Percentiles rank a stretch among this genome's conserved stretches.
Conservation (phyloP, 2,797 vertebrate genomes). For the Gymnothorax reevesii region DNA sequence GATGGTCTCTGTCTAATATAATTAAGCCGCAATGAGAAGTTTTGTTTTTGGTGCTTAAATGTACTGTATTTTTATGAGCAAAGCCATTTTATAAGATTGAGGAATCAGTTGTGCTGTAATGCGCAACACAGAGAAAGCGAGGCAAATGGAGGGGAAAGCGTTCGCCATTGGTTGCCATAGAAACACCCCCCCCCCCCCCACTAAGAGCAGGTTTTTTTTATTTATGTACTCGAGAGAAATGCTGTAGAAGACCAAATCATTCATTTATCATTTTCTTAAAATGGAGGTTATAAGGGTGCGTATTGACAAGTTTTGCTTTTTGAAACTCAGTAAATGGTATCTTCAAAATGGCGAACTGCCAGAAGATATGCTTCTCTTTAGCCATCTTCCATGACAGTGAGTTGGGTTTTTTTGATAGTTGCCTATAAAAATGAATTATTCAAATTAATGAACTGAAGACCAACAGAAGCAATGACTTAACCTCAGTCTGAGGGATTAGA, state of each 20-base stretch:
- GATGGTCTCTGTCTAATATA: not conserved
- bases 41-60: not conserved
- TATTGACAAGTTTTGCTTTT: not conserved
- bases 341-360: not conserved
- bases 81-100: slow-evolving; percentile 39
- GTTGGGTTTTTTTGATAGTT: not conserved
- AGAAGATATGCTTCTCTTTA: not conserved
- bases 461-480: not conserved
- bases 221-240: slow-evolving; percentile 39
- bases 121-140: not conserved
- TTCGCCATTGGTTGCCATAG: slow-evolving; percentile 65
- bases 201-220: slow-evolving; percentile 28
- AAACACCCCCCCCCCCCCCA: slow-evolving; percentile 60
- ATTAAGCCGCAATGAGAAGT: slow-evolving; percentile 9
- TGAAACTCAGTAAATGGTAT: not conserved
- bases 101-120: slow-evolving; percentile 20
- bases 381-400: not conserved
- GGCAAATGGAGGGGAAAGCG: slow-evolving; percentile 28
- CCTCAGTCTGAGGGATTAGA: not conserved
- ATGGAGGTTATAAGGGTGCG: not conserved
- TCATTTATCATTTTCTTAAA: not conserved
- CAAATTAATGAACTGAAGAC: not conserved
- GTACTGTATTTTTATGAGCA: not conserved
- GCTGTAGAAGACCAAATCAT: slow-evolving; percentile 3
- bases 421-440: not conserved